phyloP scores from a whole-genome alignment of 2,797 vertebrate genomes.

The Antrozous pallidus region DNA sequence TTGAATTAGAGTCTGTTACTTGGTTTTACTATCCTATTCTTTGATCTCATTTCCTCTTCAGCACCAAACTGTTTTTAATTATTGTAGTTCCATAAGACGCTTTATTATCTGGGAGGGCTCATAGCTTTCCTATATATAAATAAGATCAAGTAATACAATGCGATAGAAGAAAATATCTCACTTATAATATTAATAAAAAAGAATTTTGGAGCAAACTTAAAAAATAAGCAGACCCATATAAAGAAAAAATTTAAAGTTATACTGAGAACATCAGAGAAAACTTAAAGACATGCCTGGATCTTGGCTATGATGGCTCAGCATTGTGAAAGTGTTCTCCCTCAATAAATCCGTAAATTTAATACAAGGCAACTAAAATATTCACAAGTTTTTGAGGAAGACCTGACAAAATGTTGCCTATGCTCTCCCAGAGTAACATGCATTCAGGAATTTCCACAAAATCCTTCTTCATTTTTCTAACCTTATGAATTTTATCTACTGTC shows the following conservation, averaged over 20 bases:
- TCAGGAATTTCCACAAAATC: not conserved
- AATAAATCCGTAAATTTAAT: not conserved
- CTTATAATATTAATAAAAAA: slow-evolving; percentile 3
- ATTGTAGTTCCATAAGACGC: not conserved
- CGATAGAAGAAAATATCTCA: slow-evolving; percentile 17
- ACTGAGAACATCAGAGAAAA: not conserved
- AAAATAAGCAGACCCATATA: not conserved
- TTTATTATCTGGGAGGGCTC: slow-evolving; percentile 21
- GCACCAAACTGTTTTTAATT: slow-evolving; percentile 52
- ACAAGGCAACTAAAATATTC: not conserved
- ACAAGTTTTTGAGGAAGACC: slow-evolving; percentile 10
- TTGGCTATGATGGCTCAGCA: not conserved
- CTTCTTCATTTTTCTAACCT: not conserved
- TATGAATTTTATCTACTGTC: not conserved
- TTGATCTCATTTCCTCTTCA: slow-evolving; percentile 46
- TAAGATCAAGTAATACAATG: not conserved
- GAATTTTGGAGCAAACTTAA: not conserved
- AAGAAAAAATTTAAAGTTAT: not conserved
- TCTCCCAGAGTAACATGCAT: not conserved
- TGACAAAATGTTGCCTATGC: not conserved
- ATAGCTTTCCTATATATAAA: not conserved
- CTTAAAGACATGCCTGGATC: not conserved
- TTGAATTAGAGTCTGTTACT: slow-evolving; percentile 51
- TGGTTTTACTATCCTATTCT: slow-evolving; percentile 20
- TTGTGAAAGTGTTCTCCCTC: not conserved